Percentiles rank a stretch among this genome's conserved stretches.
Evolutionary conservation across 2,797 vertebrate genomes (phyloP).

Genomic region (Tympanoctomys barrerae): DNA sequence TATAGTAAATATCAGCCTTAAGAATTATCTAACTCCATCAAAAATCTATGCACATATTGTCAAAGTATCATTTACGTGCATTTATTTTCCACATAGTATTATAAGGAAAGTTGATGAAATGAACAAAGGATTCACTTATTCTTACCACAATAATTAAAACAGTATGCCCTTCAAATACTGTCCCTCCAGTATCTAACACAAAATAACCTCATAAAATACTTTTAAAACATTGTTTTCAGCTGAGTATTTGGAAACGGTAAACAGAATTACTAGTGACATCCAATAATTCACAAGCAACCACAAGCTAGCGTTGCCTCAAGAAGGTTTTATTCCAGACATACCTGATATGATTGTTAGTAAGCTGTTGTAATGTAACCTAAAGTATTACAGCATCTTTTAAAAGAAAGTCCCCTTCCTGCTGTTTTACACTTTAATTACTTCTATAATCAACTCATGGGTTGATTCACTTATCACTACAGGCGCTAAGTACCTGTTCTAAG

Average conservation of each 20-base stretch:
- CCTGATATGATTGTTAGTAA: slow-evolving; percentile 45
- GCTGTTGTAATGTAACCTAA: slow-evolving; percentile 72
- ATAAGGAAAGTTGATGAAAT: neutral
- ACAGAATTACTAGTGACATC: neutral
- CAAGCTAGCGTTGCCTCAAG: neutral
- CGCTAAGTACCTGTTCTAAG: slow-evolving; percentile 79
- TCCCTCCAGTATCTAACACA: neutral
- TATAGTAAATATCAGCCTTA: slow-evolving; percentile 47
- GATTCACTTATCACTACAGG: slow-evolving; percentile 75
- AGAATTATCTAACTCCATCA: neutral
- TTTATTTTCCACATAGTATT: neutral
- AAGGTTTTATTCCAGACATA: slow-evolving; percentile 17
- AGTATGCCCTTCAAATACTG: neutral
- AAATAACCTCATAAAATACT: neutral
- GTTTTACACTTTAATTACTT: slow-evolving; percentile 80
- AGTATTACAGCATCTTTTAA: slow-evolving; percentile 69
- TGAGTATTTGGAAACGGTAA: neutral
- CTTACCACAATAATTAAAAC: slow-evolving; percentile 34
- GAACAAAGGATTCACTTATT: neutral
- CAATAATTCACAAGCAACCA: slow-evolving; percentile 11
- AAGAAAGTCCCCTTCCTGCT: slow-evolving; percentile 68
- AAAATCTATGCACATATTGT: slow-evolving; percentile 3
- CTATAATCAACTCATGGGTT: slow-evolving; percentile 79
- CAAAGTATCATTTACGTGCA: neutral
- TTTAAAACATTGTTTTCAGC: neutral